A percentile compares a stretch with the other conserved stretches of the same genome.
These are phyloP conservation scores for Osedax fenrisi DNA, from an alignment of 2,888 invertebrate genomes.

Conservation along the genomic window DNA sequence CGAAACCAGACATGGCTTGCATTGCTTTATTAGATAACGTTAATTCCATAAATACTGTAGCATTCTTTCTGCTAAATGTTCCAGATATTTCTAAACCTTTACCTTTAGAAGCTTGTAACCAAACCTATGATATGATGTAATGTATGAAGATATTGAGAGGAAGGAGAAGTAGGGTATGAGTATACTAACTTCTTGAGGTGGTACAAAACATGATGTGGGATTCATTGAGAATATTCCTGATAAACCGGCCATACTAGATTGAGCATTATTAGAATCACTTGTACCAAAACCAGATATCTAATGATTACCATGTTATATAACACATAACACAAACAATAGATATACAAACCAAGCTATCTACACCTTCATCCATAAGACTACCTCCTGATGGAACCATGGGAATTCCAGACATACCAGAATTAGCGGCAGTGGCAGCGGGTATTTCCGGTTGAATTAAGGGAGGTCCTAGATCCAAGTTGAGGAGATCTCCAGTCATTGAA, in stretches of 20 bases:
- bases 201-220: neutral
- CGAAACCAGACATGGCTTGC: slow-evolving; percentile 90
- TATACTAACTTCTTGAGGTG: neutral
- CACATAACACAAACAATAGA: neutral
- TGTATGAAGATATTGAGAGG: too few relatives aligned
- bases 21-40: slow-evolving; percentile 92
- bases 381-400: slow-evolving; percentile 61
- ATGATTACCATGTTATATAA: neutral
- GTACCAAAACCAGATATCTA: neutral
- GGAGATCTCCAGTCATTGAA: slow-evolving; percentile 84
- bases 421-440: slow-evolving; percentile 37
- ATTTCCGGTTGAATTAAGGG: slow-evolving; percentile 48
- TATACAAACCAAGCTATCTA: slow-evolving; percentile 65
- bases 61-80: slow-evolving; percentile 67
- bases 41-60: slow-evolving; percentile 83
- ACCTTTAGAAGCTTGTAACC: slow-evolving; percentile 85
- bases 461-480: slow-evolving; percentile 83
- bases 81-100: slow-evolving; percentile 87
- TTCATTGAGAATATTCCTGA: neutral
- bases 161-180: neutral
- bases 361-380: slow-evolving; percentile 61
- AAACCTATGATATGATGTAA: too few relatives aligned
- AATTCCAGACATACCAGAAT: slow-evolving; percentile 47
- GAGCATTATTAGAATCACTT: neutral
- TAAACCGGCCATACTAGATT: neutral